Base-by-base conservation (phyloP, 1,140 invertebrate genomes). In the Trissolcus basalis region DNA sequence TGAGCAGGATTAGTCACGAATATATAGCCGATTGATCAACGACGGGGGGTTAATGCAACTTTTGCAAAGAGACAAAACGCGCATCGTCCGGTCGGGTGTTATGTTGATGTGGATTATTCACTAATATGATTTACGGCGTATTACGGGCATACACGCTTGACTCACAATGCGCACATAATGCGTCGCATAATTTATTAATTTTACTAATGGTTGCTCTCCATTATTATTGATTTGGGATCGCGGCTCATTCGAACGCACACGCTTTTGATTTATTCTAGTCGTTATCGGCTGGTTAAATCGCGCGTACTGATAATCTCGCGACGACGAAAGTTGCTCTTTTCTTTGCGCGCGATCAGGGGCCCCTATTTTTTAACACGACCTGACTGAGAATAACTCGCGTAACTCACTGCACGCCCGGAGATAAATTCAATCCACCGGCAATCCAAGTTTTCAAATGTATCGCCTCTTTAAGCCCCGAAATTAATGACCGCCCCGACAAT, bases 111-210 rank as follows among this genome's bases (percentile, higher is more conserved):
- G 86, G 86, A 89, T 89, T 89, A 89, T 89, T 89, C 86, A 88
- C 86, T 88, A 88, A 89, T 88, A 87, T 89, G 87, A 88, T 89
- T 87, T 87, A 88, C 85, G 83, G 82, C 81, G 79, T 83, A 87
- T 87, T 88, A 86, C 84, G 65, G 56, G 51, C 78, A 61, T 68
- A 56, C 72, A 74, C 58, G 68, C 78, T 78, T 81, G 81, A 86
- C 82, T 88, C 86, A 88, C 86, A 88, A 87, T 88, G 81, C 81
- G 80, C 86, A 85, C 85, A 88, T 88, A 88, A 88, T 88, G 86
- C 87, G 87, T 84, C 81, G 83, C 77, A 84, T 89, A 88, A 89
- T 89, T 89, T 88, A 89, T 89, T 89, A 88, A 89, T 88, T 89
- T 89, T 89, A 89, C 87, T 88, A 89, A 89, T 88, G 87, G 87